Conservation (phyloP, 2,797 vertebrate genomes). For the Arremon aurantiirostris region DNA sequence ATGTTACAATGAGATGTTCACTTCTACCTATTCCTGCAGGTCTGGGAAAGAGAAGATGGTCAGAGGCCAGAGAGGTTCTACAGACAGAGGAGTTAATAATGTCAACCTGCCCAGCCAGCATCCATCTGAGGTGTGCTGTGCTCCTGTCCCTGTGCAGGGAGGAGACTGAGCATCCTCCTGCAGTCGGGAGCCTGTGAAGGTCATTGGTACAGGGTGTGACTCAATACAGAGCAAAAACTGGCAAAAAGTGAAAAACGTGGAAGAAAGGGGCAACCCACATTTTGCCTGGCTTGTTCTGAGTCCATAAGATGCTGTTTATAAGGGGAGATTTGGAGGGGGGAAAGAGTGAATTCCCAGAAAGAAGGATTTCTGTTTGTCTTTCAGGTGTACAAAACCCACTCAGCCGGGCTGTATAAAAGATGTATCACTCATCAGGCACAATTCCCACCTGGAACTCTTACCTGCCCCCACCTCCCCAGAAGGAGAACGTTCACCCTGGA, state of each 20-base stretch:
- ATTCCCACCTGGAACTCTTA: not conserved
- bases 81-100: not conserved
- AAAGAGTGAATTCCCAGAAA: not conserved
- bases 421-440: not conserved
- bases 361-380: not conserved
- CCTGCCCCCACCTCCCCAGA: not conserved
- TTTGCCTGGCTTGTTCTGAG: not conserved
- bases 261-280: not conserved
- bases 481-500: rapidly evolving
- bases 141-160: not conserved
- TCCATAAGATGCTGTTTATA: not conserved
- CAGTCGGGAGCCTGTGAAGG: not conserved
- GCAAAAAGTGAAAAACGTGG: not conserved
- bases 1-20: not conserved
- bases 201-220: not conserved
- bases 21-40: not conserved
- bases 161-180: not conserved
- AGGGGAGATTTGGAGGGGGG: not conserved
- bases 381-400: not conserved
- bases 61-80: not conserved
- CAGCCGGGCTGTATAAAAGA: not conserved
- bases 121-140: not conserved
- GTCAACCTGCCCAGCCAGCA: not conserved
- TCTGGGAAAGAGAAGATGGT: not conserved
- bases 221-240: not conserved